Evolutionary conservation across 2,113 vertebrate species (phyloP).

Genomic region (Pygoscelis adeliae): DNA sequence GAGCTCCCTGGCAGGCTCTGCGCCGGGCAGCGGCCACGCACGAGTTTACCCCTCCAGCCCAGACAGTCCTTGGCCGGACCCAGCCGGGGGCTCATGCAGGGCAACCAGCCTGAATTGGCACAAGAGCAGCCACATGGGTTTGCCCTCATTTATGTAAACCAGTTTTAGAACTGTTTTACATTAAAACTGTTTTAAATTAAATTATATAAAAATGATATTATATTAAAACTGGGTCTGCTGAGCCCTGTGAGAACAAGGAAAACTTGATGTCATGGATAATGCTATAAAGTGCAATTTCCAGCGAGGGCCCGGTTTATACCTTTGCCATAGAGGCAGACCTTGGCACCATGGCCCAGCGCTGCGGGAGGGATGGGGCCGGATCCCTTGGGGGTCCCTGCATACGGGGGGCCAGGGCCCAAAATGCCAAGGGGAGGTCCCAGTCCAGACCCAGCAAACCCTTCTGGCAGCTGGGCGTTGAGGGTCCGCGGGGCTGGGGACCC

Average conservation of each 20-base stretch:
- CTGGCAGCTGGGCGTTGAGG: neutral
- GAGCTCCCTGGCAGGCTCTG: neutral
- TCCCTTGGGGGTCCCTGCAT: rapidly evolving
- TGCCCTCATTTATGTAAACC: neutral
- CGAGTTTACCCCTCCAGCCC: neutral
- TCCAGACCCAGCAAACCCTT: neutral
- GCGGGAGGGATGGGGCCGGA: rapidly evolving
- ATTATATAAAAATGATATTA: constrained; percentile 36
- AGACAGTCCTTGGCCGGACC: neutral
- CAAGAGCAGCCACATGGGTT: neutral
- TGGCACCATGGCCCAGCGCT: neutral
- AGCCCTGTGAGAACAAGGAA: constrained; percentile 12
- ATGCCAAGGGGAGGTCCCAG: rapidly evolving
- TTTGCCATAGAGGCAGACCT: neutral
- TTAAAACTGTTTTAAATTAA: constrained; percentile 25
- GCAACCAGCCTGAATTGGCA: neutral
- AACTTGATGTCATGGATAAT: neutral
- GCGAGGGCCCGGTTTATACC: neutral
- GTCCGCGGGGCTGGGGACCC: rapidly evolving
- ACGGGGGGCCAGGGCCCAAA: neutral
- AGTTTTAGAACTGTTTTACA: neutral
- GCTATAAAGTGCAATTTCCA: neutral
- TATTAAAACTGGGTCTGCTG: neutral
- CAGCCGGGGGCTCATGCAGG: neutral
- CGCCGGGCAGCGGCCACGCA: rapidly evolving